Conservation (phyloP, 2,888 invertebrate genomes). For the Andrena dorsata region DNA sequence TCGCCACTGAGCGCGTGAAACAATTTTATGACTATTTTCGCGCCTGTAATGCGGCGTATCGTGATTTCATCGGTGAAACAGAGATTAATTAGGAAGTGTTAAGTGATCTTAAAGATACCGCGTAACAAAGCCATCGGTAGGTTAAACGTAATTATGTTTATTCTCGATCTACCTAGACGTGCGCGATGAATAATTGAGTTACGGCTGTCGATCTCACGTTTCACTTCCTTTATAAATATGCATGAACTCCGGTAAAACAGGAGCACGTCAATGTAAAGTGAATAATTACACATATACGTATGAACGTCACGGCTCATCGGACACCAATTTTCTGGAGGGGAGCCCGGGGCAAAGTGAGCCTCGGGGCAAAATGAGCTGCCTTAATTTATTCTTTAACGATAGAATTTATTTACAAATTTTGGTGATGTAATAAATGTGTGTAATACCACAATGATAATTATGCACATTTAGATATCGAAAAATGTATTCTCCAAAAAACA, state of each 20-base stretch:
- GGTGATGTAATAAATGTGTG: no score
- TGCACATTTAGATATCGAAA: no score
- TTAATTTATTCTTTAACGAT: no score
- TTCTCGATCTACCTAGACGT: slow-evolving; percentile 19
- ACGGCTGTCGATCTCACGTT: slow-evolving; percentile 15
- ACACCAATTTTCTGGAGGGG: slow-evolving; percentile 4
- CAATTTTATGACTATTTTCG: not conserved
- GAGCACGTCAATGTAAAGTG: slow-evolving; percentile 8
- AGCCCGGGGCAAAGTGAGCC: no score
- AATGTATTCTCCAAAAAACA: no score
- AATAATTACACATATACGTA: slow-evolving; percentile 4
- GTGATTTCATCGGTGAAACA: not conserved
- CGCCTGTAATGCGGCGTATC: not conserved
- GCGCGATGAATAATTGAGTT: slow-evolving; percentile 30
- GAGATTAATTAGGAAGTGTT: slow-evolving; percentile 9
- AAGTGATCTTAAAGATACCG: not conserved
- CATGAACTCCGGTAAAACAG: slow-evolving; percentile 15
- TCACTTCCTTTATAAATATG: slow-evolving; percentile 47
- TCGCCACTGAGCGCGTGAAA: not conserved
- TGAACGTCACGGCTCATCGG: not conserved
- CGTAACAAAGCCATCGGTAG: slow-evolving; percentile 20
- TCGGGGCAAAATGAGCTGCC: no score
- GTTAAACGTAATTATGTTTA: slow-evolving; percentile 27
- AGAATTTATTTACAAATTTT: no score
- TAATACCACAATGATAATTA: no score